phyloP scores from a whole-genome alignment of 2,888 invertebrate species.

The Mimachlamys varia region DNA sequence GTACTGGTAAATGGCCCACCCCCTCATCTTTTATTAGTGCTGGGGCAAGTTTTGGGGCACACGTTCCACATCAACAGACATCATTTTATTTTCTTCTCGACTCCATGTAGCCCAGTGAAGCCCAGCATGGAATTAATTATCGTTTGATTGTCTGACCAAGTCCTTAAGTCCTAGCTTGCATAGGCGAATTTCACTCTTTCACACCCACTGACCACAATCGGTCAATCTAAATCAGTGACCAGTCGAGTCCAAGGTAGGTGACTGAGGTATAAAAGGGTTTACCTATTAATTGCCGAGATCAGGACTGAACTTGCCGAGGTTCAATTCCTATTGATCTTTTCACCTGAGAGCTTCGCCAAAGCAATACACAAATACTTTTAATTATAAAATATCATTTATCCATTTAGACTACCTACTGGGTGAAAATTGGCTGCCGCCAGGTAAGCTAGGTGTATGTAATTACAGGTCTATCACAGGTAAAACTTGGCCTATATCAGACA shows the following conservation, averaged over 20 bases:
- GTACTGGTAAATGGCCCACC: neutral
- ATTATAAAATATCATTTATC: conserved; percentile 36
- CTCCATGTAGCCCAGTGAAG: neutral
- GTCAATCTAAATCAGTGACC: neutral
- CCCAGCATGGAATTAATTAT: neutral
- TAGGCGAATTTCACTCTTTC: neutral
- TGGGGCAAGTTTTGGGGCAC: neutral
- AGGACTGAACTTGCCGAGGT: neutral
- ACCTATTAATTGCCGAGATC: neutral
- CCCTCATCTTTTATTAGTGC: neutral
- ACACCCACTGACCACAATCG: neutral
- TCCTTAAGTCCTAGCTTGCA: neutral
- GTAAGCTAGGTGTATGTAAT: conserved; percentile 34
- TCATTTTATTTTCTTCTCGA: neutral
- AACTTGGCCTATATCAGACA: conserved; percentile 7
- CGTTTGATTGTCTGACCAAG: neutral
- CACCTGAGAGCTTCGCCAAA: conserved; percentile 5
- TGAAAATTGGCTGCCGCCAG: conserved; percentile 35
- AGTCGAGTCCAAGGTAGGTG: neutral
- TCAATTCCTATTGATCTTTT: neutral
- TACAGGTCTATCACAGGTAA: conserved; percentile 25
- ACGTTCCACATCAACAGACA: neutral
- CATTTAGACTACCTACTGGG: conserved; percentile 28
- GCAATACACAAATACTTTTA: conserved; percentile 23
- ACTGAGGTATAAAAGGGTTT: neutral